A percentile compares a stretch with the other conserved stretches of the same genome.
Evolutionary conservation across 2,888 invertebrate species (phyloP).

Genomic region (Epinotia brunnichana): DNA sequence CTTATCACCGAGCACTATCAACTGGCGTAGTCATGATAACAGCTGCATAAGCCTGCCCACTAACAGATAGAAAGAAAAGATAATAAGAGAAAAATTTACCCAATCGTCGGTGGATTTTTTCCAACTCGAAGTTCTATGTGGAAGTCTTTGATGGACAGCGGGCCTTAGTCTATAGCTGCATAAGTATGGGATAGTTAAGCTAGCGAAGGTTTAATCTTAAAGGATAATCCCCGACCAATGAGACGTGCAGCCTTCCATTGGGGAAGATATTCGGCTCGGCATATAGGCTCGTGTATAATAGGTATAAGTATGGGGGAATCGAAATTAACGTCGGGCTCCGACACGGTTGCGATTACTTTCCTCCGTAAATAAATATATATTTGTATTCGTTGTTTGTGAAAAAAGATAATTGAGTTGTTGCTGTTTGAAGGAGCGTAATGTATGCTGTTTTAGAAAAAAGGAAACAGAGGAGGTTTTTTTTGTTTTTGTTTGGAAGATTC

Average conservation of each 20-base stretch:
- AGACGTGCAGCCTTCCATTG: constrained; percentile 45
- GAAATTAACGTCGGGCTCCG: constrained; percentile 39
- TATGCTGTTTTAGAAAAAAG: constrained; percentile 10
- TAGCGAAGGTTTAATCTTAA: constrained; percentile 62
- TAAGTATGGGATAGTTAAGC: constrained; percentile 57
- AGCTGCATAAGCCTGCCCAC: not conserved
- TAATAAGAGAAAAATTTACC: constrained; percentile 19
- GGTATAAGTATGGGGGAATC: constrained; percentile 20
- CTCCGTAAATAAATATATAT: constrained; percentile 29
- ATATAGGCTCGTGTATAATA: not conserved
- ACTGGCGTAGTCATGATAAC: constrained; percentile 3
- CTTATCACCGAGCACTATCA: not conserved
- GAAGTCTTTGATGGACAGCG: constrained; percentile 6
- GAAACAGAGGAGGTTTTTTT: not conserved
- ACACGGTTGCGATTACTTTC: constrained; percentile 23
- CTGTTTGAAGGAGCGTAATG: constrained; percentile 28
- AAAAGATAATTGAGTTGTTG: constrained; percentile 38
- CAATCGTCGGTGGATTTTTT: constrained; percentile 6
- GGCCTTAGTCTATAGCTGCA: constrained; percentile 6
- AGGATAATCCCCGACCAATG: constrained; percentile 53
- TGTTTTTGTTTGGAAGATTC: not conserved
- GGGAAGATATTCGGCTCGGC: constrained; percentile 35
- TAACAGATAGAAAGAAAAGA: constrained; percentile 1
- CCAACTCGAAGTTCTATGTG: not conserved
- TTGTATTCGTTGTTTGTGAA: constrained; percentile 34